Evolutionary conservation across 2,113 vertebrate species (phyloP).

Genomic region (Bagarius yarrelli): DNA sequence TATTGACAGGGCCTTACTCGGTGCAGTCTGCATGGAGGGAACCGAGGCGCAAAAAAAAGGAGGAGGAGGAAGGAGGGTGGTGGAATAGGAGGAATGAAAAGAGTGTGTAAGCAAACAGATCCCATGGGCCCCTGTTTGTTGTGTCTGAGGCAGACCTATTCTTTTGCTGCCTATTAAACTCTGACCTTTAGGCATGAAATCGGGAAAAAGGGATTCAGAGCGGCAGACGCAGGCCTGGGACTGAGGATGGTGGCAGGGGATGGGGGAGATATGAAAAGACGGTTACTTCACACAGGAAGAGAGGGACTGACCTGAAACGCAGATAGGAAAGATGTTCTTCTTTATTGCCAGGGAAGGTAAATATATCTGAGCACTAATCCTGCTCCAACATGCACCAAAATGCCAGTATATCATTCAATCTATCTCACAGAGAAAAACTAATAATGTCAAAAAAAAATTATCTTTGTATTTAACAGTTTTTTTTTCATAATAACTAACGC

Average conservation of each 20-base stretch:
- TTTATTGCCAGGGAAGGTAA: not conserved
- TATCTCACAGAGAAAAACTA: not conserved
- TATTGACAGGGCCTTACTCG: constrained; percentile 61
- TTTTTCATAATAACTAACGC: not conserved
- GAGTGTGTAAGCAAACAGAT: constrained; percentile 65
- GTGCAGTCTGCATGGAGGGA: constrained; percentile 38
- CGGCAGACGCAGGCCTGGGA: constrained; percentile 75
- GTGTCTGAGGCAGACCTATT: constrained; percentile 73
- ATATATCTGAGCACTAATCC: constrained; percentile 2
- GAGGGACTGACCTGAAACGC: constrained; percentile 56
- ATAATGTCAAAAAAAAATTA: not conserved
- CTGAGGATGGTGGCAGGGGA: constrained; percentile 71
- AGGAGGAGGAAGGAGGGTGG: constrained; percentile 8
- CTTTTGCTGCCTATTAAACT: constrained; percentile 81
- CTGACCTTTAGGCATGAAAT: constrained; percentile 67
- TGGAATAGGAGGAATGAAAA: constrained; percentile 55
- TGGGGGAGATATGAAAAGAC: constrained; percentile 62
- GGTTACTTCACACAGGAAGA: constrained; percentile 45
- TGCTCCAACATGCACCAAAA: not conserved
- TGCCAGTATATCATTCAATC: not conserved
- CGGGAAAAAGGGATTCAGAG: constrained; percentile 67
- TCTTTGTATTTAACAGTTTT: not conserved
- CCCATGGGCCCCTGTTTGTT: constrained; percentile 71
- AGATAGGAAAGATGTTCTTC: constrained; percentile 15
- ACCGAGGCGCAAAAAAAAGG: constrained; percentile 37